Percentiles rank a stretch among this genome's conserved stretches.
Evolutionary conservation across 1,140 invertebrate species (phyloP).

Genomic region (Drosophila asahinai): DNA sequence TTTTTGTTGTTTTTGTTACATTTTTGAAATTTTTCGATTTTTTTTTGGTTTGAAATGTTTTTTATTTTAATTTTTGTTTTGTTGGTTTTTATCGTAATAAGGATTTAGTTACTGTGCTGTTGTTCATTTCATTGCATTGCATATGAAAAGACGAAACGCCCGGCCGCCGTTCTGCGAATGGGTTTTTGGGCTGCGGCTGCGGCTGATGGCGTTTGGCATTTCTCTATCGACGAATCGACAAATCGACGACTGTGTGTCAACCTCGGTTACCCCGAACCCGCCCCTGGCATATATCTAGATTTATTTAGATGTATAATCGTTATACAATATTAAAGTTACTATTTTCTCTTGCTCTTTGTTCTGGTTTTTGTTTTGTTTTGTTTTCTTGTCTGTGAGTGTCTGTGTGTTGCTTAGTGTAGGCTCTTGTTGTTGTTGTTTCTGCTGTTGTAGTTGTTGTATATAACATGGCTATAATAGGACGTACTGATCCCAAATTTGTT

Average conservation of each 20-base stretch:
- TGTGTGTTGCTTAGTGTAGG: constrained; percentile 70
- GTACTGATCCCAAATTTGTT: constrained; percentile 84
- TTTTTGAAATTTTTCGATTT: constrained; percentile 64
- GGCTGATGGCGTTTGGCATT: constrained; percentile 43
- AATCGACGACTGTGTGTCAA: constrained; percentile 8
- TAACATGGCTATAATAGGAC: constrained; percentile 84
- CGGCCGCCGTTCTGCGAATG: constrained; percentile 33
- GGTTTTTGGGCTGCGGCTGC: constrained; percentile 20
- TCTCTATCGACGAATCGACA: constrained; percentile 10
- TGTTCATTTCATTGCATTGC: constrained; percentile 71
- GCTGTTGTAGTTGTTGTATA: constrained; percentile 69
- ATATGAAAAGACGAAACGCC: constrained; percentile 54
- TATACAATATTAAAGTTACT: constrained; percentile 77
- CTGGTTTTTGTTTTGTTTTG: constrained; percentile 29
- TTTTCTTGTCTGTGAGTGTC: constrained; percentile 34
- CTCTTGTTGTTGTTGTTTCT: constrained; percentile 56
- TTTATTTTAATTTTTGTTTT: constrained; percentile 51
- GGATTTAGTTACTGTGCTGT: constrained; percentile 74
- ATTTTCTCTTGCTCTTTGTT: constrained; percentile 70
- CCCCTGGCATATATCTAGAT: constrained; percentile 37
- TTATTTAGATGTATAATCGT: constrained; percentile 57
- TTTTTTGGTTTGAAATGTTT: constrained; percentile 75
- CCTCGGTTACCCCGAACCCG: constrained; percentile 31
- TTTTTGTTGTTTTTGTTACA: constrained; percentile 69
- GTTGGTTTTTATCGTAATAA: constrained; percentile 48